These are phyloP conservation scores for Pseudococcus jackbeardsleyi DNA, from an alignment of 2,888 invertebrate species.

Conservation along the genomic window DNA sequence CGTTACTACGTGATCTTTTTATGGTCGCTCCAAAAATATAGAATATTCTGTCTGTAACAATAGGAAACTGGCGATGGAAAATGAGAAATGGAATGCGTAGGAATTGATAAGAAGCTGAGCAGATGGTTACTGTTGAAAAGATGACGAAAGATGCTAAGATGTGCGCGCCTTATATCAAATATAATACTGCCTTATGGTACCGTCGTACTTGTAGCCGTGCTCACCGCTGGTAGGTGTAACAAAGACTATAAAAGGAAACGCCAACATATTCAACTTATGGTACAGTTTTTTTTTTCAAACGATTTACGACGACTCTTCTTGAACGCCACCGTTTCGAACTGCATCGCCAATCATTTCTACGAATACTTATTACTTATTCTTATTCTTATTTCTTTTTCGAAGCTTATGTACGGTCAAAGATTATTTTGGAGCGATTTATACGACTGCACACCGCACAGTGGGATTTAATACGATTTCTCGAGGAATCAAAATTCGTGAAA, in stretches of 20 bases:
- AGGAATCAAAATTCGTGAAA: no score
- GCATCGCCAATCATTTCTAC: background rate
- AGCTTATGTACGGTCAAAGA: no score
- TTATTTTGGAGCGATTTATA: no score
- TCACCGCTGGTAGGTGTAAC: conserved; percentile 6
- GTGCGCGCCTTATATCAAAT: background rate
- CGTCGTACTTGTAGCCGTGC: background rate
- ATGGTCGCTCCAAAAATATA: background rate
- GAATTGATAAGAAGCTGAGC: background rate
- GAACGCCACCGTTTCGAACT: background rate
- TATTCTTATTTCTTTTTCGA: background rate
- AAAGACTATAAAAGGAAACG: conserved; percentile 44
- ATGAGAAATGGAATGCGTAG: conserved; percentile 5
- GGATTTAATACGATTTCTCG: no score
- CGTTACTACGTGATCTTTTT: background rate
- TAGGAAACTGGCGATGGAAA: background rate
- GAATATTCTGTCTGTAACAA: background rate
- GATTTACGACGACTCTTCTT: background rate
- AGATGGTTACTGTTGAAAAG: conserved; percentile 45
- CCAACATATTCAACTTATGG: conserved; percentile 6
- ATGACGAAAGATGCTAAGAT: conserved; percentile 25
- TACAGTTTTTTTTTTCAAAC: conserved; percentile 2
- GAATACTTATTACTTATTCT: background rate
- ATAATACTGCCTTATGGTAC: conserved; percentile 12
- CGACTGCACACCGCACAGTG: no score